A percentile compares a stretch with the other conserved stretches of the same genome.
Conservation (phyloP, 2,113 vertebrate species). For the Elaphurus davidianus region DNA sequence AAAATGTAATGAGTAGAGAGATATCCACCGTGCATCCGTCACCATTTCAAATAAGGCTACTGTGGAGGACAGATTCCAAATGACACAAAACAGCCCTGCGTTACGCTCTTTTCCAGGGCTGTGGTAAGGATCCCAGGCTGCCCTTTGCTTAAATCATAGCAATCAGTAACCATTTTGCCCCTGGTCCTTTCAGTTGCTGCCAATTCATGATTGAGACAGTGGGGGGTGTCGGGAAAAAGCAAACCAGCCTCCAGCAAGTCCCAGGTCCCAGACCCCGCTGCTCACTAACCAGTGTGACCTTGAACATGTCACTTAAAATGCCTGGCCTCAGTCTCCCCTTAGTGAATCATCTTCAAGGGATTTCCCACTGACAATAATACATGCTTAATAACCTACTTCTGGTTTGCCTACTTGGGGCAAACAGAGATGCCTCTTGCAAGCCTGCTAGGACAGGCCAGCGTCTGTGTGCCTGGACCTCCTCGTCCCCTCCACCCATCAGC, state of each 20-base stretch:
- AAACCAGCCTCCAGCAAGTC: background rate
- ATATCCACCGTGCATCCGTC: background rate
- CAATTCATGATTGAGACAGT: slow-evolving; percentile 51
- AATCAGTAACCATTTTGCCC: slow-evolving; percentile 49
- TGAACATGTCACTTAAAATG: background rate
- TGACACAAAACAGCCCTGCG: background rate
- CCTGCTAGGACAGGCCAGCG: background rate
- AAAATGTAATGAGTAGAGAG: background rate
- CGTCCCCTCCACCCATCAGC: background rate
- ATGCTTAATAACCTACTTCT: background rate
- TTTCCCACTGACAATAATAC: background rate
- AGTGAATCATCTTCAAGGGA: background rate
- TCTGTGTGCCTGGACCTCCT: background rate
- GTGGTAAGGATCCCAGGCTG: slow-evolving; percentile 26
- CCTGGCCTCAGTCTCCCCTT: background rate
- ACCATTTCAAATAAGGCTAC: slow-evolving; percentile 19
- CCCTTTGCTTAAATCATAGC: slow-evolving; percentile 39
- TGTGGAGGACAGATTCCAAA: slow-evolving; percentile 55
- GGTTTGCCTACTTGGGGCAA: background rate
- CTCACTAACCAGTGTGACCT: slow-evolving; percentile 33
- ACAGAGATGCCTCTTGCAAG: background rate
- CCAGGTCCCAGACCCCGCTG: background rate
- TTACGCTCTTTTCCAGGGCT: slow-evolving; percentile 1
- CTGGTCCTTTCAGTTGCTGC: slow-evolving; percentile 42
- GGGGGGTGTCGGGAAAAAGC: slow-evolving; percentile 2